phyloP scores from a whole-genome alignment of 1,140 invertebrate genomes.

The Drosophila lowei region DNA sequence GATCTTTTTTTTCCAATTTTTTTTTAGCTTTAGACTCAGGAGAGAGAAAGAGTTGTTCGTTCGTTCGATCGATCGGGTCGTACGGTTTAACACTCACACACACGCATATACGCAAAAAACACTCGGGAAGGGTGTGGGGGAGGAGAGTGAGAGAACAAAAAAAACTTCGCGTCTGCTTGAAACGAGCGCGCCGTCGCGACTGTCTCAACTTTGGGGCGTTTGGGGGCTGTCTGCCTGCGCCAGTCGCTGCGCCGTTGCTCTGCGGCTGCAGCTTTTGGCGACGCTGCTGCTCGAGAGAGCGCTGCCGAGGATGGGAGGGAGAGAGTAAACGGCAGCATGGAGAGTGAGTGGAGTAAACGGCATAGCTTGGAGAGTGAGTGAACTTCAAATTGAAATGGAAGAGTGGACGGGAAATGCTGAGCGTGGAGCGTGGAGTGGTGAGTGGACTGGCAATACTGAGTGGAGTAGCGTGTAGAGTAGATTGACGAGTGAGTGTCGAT shows the following conservation, averaged over 20 bases:
- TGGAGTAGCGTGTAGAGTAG: background rate
- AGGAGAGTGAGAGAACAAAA: conserved; percentile 29
- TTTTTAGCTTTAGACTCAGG: no score
- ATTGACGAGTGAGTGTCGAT: no score
- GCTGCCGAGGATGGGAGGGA: background rate
- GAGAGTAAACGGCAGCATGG: background rate
- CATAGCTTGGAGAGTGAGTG: conserved; percentile 16
- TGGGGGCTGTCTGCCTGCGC: background rate
- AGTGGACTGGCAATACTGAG: background rate
- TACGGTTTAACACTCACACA: conserved; percentile 16
- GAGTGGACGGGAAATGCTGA: conserved; percentile 8
- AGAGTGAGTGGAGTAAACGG: background rate
- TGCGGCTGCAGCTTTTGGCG: conserved; percentile 13
- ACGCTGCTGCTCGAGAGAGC: conserved; percentile 12
- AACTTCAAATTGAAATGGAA: conserved; percentile 21
- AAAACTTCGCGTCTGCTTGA: conserved; percentile 63
- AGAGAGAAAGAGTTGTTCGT: background rate
- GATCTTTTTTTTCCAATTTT: no score
- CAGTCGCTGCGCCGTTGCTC: conserved; percentile 12
- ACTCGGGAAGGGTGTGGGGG: conserved; percentile 22
- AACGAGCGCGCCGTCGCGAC: conserved; percentile 77
- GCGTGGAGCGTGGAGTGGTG: background rate
- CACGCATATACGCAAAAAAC: conserved; percentile 31
- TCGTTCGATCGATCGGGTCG: background rate
- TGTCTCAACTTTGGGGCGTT: conserved; percentile 55